Percentiles rank a stretch among this genome's conserved stretches.
Conservation (phyloP, 1,140 invertebrate species). For the Palaemon carinicauda region DNA sequence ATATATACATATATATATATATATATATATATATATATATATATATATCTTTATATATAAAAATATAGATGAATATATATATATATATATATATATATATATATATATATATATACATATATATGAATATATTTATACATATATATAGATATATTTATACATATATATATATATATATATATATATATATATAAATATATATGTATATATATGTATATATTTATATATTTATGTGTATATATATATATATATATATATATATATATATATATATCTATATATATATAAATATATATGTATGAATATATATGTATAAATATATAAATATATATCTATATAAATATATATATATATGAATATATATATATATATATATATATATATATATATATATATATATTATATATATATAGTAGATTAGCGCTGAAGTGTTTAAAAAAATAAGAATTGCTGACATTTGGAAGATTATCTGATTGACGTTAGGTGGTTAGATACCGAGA, state of each 20-base stretch:
- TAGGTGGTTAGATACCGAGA: too few species aligned
- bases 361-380: too few species aligned
- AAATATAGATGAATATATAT: too few species aligned
- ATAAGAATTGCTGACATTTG: too few species aligned
- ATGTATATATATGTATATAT: not conserved
- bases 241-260: constrained; percentile 3
- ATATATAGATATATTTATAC: not conserved
- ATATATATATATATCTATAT: not conserved
- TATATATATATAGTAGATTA: too few species aligned
- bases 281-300: not conserved
- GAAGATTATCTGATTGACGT: too few species aligned
- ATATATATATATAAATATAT: not conserved
- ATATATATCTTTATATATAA: not conserved
- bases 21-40: not conserved
- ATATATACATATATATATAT: not conserved
- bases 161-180: not conserved
- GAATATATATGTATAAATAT: not conserved
- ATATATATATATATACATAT: not conserved
- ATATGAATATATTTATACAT: not conserved
- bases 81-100: not conserved
- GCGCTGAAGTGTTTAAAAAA: too few species aligned
- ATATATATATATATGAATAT: too few species aligned
- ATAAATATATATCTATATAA: too few species aligned
- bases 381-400: too few species aligned
- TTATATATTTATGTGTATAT: not conserved